Base-by-base conservation (phyloP, 2,113 vertebrate genomes). In the Aldabrachelys gigantea region DNA sequence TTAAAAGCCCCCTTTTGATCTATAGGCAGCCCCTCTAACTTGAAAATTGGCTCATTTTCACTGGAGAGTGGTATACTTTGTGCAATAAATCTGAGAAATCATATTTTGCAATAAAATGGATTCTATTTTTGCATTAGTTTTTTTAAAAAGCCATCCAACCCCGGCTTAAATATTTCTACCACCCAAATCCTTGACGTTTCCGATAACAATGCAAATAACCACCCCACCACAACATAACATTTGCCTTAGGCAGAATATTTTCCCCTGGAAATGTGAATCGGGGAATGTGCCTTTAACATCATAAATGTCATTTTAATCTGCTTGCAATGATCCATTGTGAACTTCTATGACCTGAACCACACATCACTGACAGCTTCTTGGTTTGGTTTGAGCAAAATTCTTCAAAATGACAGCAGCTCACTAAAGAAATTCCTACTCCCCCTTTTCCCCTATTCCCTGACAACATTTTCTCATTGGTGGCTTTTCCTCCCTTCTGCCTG, bases 251-350 rank as follows among this genome's bases (percentile, higher is more conserved):
- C 90, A 92, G 54, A 82, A 44, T 19, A 78, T 95, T 88, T 81
- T 93, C 84, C 93, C 91, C 85, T 92, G 8, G 17, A 97, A 97
- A 93, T 59, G 76, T 79, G 95, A 97, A 56, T 97, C 72, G 92
- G 88, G 50, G 17, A 87, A 87, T 85, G 93, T 88, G 92, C 44
- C 93, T 94, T 97, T 92, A 96, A 96, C 75, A 89, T 90, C 52
- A 21, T 78, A 96, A 97, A 97, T 97, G 97, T 96, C 97, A 97
- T 96, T 95, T 95, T 83, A 97, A 87, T 59, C 95, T 95, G 88
- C 65, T 89, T 87, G 94, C 95, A 96, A 91, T 54, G 53, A 54
- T 91, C 88, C 88, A 76, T 87, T 84, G 89, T 76, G 90, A 96
- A 94, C 90, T 95, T 96, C 96, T 92, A 83, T 57, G 93, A 87